Evolutionary conservation across 2,113 vertebrate species (phyloP).

Genomic region (Glareola pratincola): DNA sequence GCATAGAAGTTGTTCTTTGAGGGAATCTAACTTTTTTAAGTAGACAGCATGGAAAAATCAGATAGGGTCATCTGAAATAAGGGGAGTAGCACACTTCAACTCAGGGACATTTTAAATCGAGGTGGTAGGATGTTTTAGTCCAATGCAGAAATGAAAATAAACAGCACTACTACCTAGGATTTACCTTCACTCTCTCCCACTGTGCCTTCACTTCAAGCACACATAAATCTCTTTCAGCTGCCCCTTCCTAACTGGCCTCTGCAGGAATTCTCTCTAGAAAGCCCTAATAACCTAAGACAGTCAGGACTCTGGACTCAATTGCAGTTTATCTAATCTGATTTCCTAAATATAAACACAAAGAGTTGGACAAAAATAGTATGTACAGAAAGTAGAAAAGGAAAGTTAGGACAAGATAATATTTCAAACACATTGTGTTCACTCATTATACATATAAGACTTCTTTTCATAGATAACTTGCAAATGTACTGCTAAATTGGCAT

Average conservation of each 20-base stretch:
- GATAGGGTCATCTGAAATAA: not conserved
- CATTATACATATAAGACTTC: not conserved
- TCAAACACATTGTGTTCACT: not conserved
- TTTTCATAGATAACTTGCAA: not conserved
- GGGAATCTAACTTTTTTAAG: not conserved
- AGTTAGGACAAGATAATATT: not conserved
- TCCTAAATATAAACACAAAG: not conserved
- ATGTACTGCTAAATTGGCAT: rapidly evolving
- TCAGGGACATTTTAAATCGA: not conserved
- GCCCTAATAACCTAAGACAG: not conserved
- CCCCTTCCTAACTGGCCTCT: not conserved
- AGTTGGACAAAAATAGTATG: not conserved
- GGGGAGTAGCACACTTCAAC: not conserved
- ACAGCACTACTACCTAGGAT: not conserved
- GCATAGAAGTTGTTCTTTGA: not conserved
- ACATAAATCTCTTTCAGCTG: not conserved
- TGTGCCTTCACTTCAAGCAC: not conserved
- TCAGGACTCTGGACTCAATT: not conserved
- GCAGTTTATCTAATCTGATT: not conserved
- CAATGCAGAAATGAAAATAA: not conserved
- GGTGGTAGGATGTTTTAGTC: not conserved
- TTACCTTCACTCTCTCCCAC: not conserved
- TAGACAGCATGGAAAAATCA: not conserved
- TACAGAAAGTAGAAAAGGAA: not conserved
- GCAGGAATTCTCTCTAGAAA: not conserved